These are phyloP conservation scores for Drosophila bocqueti DNA, from an alignment of 1,140 invertebrate genomes.

Conservation along the genomic window DNA sequence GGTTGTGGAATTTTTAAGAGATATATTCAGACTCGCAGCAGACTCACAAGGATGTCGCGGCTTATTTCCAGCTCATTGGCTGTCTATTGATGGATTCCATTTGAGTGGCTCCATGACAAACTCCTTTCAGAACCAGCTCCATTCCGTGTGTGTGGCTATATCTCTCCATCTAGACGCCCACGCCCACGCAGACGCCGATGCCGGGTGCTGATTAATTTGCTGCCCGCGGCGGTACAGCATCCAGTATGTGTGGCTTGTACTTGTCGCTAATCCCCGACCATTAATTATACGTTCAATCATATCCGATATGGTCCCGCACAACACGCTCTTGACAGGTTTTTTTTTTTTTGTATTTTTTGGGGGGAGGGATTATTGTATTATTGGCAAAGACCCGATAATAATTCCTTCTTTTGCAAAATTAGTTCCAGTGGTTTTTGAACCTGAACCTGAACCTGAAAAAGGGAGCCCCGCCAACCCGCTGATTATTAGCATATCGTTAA, in stretches of 20 bases:
- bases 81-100: slow-evolving; percentile 27
- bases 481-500: slow-evolving; percentile 54
- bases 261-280: slow-evolving; percentile 73
- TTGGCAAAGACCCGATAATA: slow-evolving; percentile 45
- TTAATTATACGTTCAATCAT: slow-evolving; percentile 81
- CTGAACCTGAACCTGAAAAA: slow-evolving; percentile 27
- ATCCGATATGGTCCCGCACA: slow-evolving; percentile 61
- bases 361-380: slow-evolving; percentile 29
- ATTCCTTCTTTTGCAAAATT: slow-evolving; percentile 57
- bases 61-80: not conserved
- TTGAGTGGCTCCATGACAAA: slow-evolving; percentile 32
- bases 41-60: slow-evolving; percentile 30
- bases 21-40: not conserved
- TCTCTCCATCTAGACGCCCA: slow-evolving; percentile 72
- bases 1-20: slow-evolving; percentile 27
- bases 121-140: slow-evolving; percentile 56
- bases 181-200: slow-evolving; percentile 20
- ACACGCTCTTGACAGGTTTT: slow-evolving; percentile 34
- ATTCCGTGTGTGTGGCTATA: slow-evolving; percentile 28
- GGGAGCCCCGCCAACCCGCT: slow-evolving; percentile 1
- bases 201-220: slow-evolving; percentile 73
- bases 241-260: slow-evolving; percentile 63
- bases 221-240: slow-evolving; percentile 68
- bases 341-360: not conserved
- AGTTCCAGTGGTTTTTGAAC: slow-evolving; percentile 56